Evolutionary conservation across 2,113 vertebrate genomes (phyloP).

Genomic region (Anser brachyrhynchus): DNA sequence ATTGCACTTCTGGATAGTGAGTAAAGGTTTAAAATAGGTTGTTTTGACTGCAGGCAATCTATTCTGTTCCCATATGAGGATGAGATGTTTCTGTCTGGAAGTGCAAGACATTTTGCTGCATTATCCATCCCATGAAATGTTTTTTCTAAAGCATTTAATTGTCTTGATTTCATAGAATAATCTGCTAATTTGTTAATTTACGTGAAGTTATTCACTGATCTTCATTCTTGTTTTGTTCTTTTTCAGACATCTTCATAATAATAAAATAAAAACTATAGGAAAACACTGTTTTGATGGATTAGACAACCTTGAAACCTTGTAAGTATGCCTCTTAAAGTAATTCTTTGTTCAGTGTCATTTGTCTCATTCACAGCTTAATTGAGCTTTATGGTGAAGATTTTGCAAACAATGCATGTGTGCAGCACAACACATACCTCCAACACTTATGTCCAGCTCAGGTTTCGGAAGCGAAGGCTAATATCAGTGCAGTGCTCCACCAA

Average conservation of each 20-base stretch:
- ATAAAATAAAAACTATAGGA: constrained; percentile 91
- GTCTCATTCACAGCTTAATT: neutral
- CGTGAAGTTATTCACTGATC: neutral
- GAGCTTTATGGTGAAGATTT: neutral
- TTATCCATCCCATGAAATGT: neutral
- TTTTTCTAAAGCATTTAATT: neutral
- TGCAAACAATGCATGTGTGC: neutral
- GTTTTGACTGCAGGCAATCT: neutral
- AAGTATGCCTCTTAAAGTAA: constrained; percentile 74
- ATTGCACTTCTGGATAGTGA: neutral
- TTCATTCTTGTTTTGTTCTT: neutral
- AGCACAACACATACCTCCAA: neutral
- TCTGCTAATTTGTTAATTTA: neutral
- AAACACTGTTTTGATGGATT: constrained; percentile 90
- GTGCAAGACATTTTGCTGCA: neutral
- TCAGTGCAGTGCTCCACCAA: constrained; percentile 19
- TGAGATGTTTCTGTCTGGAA: neutral
- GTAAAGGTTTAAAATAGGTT: neutral
- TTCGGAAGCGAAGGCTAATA: neutral
- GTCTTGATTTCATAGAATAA: neutral
- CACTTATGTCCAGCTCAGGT: neutral
- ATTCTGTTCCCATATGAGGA: neutral
- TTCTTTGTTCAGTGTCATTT: neutral
- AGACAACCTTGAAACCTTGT: constrained; percentile 96
- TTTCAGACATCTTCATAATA: constrained; percentile 96